Evolutionary conservation across 1,140 invertebrate genomes (phyloP), one percentile per base, ranked within the genome.

Genomic region (Brachionus koreanus): DNA sequence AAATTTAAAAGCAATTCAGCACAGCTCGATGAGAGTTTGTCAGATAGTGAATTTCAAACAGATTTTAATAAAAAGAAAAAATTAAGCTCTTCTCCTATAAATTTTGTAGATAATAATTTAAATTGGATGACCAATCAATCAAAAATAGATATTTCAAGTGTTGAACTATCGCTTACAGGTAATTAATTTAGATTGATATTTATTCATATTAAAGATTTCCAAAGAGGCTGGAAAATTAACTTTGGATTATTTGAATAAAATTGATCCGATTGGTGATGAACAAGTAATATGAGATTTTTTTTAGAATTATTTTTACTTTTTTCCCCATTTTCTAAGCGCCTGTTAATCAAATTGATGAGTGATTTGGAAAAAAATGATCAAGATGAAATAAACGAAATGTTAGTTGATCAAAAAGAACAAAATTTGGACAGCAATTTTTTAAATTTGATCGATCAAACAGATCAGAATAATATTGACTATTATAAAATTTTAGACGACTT

Each of bases 101-200:
- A 79, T 65, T 57, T 61, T 29, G 37, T 79, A 23, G 76, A 79
- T 29, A 39, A 29, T 33, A 25, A 19, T 61, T 61, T 79, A 42
- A 43, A 79, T 43, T 79, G 76, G 76, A 79, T 79, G 33, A 57
- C 35, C 5, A 79, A 65, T 65, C 46, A 79, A 49, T 57, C 76
- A 12, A 35, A 25, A n/a, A 61, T 43, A 13, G 69, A 74, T 46
- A 23, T 74, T 42, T 74, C 69, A n/a, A 74, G 43, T 46, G 37
- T 79, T n/a, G 76, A 79, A 25, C 25, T 57, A 37, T 79, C 76
- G 2, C 29, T 79, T 12, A 79, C 76, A 61, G 76, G 76, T 79
- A 16, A n/a, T 79, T 43, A 0, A 69, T 35, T 5, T 2, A 12
- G n/a, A 46, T 43, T 16, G 12, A 74, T 46, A 13, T 12, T 19